Evolutionary conservation across 2,888 invertebrate species (phyloP), one percentile per base, ranked within the genome.

Genomic region (Scaptomyza caliginosa): DNA sequence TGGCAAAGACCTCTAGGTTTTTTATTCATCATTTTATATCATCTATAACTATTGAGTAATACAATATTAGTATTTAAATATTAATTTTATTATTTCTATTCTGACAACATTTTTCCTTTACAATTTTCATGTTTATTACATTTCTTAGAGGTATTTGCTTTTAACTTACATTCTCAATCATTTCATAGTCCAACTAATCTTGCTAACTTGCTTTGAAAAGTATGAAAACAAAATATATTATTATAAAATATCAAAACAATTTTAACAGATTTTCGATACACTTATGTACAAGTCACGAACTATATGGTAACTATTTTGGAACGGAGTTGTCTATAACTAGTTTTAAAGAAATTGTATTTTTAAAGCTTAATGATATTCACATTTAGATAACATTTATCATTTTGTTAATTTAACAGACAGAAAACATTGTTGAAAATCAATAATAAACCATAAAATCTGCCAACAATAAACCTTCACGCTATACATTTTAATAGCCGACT

Each of bases 251-350:
- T 5, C 19, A 36, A 17, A 54, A 46, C 38, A 55, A 69, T 48
- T 51, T 28, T 40, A 40, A 19, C 28, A 13, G 16, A 10, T 7
- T 32, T 48, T 7, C n/a, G 23, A 30, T 43, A 50, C n/a, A 19
- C 28, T 36, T 58, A 51, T 55, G 17, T 48, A 68, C 50, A 74
- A 24, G 10, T 60, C 58, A 64, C 24, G 36, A 52, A 52, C 8
- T 13, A 16, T 34, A 16, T 36, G 16, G 36, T 28, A 49, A 32
- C 51, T 57, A 45, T 52, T 36, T 36, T 71, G 70, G 70, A 74
- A 69, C 70, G 70, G 70, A 71, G 21, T 69, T 56, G 34, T 56
- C 43, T 49, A 52, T 46, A 23, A 23, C 63, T 46, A 30, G 24
- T 36, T 49, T n/a, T 11, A 30, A 54, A 36, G 10, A 17, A 6